Conservation (phyloP, 2,113 vertebrate genomes). For the Abramis brama region DNA sequence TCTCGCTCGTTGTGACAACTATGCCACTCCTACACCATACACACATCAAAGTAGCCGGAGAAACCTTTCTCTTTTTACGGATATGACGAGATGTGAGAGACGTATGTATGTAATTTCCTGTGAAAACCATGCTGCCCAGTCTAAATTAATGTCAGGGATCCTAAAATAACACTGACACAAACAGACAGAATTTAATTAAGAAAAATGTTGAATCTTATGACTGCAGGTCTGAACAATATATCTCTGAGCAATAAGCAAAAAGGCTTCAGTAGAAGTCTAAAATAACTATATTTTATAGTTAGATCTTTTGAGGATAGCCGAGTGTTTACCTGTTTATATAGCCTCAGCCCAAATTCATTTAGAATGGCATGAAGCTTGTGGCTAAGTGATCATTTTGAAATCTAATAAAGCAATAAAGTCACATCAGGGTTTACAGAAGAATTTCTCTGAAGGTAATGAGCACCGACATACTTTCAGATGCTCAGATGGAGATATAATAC, state of each 20-base stretch:
- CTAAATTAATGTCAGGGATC: no score
- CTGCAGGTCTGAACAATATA: background rate
- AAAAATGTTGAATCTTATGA: background rate
- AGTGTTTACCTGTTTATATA: conserved; percentile 12
- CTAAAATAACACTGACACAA: background rate
- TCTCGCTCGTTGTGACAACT: no score
- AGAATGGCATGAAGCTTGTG: conserved; percentile 24
- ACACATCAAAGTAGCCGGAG: no score
- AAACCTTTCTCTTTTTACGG: no score
- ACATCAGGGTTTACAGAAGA: conserved; percentile 22
- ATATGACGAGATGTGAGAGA: no score
- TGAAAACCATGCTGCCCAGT: no score
- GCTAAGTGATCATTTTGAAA: conserved; percentile 22
- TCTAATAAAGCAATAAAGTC: conserved; percentile 32
- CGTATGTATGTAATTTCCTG: no score
- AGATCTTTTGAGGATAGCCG: background rate
- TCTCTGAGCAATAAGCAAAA: background rate
- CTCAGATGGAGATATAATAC: background rate
- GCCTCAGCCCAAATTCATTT: conserved; percentile 25
- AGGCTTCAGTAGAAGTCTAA: background rate
- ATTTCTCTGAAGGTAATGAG: conserved; percentile 13
- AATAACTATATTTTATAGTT: background rate
- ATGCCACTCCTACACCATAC: no score
- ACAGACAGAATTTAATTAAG: background rate
- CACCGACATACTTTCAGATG: conserved; percentile 24